Conservation (phyloP, 2,888 invertebrate species). For the Trypoxylon attenuatum region DNA sequence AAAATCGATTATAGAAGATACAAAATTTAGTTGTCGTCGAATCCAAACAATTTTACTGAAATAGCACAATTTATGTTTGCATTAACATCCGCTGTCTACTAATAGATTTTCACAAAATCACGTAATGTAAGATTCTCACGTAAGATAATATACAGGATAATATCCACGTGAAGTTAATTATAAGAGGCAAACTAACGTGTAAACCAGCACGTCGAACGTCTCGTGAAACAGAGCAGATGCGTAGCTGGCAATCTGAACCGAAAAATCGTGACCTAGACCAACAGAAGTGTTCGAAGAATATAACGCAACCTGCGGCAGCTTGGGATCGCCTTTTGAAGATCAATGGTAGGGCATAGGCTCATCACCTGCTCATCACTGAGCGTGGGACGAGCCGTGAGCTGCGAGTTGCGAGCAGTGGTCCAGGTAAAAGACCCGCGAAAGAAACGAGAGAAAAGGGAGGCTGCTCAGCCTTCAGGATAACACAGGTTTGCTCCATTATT, state of each 20-base stretch:
- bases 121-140: too few species aligned
- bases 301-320: conserved; percentile 34
- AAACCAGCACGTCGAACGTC: background rate
- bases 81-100: too few species aligned
- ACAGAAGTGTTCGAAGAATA: conserved; percentile 31
- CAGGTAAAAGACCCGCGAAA: conserved; percentile 48
- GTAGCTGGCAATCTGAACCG: conserved; percentile 30
- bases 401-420: too few species aligned
- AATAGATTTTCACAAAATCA: too few species aligned
- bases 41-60: too few species aligned
- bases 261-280: conserved; percentile 53
- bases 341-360: conserved; percentile 32
- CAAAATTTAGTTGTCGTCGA: too few species aligned
- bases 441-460: conserved; percentile 48
- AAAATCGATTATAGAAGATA: too few species aligned
- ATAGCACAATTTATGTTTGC: too few species aligned
- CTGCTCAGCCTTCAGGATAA: conserved; percentile 48
- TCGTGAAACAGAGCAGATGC: conserved; percentile 35
- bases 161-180: background rate
- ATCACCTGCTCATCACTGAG: conserved; percentile 65
- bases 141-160: too few species aligned
- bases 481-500: conserved; percentile 54
- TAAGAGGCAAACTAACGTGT: background rate
- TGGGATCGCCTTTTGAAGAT: conserved; percentile 12
- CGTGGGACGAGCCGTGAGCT: conserved; percentile 61